Evolutionary conservation across 2,797 vertebrate species (phyloP).

Genomic region (Sylvilagus floridanus): DNA sequence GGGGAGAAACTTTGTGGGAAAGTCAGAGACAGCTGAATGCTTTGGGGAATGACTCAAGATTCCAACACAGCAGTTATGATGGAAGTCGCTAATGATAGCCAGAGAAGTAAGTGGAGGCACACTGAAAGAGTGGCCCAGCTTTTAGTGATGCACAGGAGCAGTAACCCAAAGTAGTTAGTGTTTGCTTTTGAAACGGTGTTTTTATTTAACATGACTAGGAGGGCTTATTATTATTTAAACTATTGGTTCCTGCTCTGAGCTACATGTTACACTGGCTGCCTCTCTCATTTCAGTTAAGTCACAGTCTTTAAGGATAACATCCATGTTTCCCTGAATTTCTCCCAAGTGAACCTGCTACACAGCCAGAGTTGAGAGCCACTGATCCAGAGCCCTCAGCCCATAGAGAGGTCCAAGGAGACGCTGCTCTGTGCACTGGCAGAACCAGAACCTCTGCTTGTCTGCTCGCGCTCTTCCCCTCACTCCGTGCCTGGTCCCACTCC

Average conservation of each 20-base stretch:
- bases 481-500: too few species aligned
- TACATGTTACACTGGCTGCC: not conserved
- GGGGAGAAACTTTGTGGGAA: not conserved
- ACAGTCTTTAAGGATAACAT: not conserved
- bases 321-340: conserved; percentile 30
- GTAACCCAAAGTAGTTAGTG: not conserved
- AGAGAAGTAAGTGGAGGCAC: not conserved
- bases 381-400: not conserved
- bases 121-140: not conserved
- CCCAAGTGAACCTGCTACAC: not conserved
- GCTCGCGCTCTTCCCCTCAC: not conserved
- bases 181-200: conserved; percentile 47
- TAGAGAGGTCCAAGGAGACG: not conserved
- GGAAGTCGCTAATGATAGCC: not conserved
- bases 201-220: conserved; percentile 34
- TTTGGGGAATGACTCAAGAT: not conserved
- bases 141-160: not conserved
- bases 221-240: conserved; percentile 57
- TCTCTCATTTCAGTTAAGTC: conserved; percentile 40
- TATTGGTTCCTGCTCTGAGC: not conserved
- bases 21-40: not conserved
- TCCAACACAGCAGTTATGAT: not conserved
- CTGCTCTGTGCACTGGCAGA: not conserved
- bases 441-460: not conserved
- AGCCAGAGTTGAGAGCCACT: conserved; percentile 3